Evolutionary conservation across 1,140 invertebrate genomes (phyloP).

Genomic region (Drosophila leontia): DNA sequence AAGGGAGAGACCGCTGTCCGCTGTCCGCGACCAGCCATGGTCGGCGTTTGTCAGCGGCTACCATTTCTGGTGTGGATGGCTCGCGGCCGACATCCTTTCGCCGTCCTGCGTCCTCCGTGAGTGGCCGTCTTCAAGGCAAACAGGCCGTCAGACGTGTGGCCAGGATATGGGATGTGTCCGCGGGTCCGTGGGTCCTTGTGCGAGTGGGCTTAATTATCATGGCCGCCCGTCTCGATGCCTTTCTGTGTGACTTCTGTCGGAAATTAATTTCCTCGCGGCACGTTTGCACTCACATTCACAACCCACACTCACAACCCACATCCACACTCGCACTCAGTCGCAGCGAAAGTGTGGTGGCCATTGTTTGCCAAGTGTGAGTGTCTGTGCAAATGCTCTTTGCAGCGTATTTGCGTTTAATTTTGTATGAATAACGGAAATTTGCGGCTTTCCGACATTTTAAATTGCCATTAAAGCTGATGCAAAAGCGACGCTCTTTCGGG

Average conservation of each 20-base stretch:
- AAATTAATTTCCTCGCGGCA: conserved; percentile 79
- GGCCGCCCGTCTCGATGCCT: conserved; percentile 63
- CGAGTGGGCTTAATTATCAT: conserved; percentile 73
- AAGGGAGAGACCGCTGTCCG: conserved; percentile 6
- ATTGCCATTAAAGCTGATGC: conserved; percentile 72
- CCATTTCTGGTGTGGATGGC: conserved; percentile 41
- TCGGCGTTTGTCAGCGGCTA: conserved; percentile 38
- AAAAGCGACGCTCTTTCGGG: conserved; percentile 15
- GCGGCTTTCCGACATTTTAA: conserved; percentile 81
- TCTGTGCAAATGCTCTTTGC: conserved; percentile 46
- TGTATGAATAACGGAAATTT: conserved; percentile 81
- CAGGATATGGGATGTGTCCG: conserved; percentile 35
- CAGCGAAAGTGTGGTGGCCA: conserved; percentile 39
- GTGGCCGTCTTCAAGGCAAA: conserved; percentile 72
- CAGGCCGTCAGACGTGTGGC: conserved; percentile 40
- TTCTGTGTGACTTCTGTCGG: conserved; percentile 82
- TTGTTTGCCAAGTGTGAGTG: conserved; percentile 46
- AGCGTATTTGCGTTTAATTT: conserved; percentile 77
- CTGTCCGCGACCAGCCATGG: neutral
- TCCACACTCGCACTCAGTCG: neutral
- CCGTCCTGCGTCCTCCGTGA: conserved; percentile 1
- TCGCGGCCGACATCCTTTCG: conserved; percentile 62
- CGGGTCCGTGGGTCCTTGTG: conserved; percentile 16
- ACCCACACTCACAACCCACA: conserved; percentile 5
- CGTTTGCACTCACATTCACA: conserved; percentile 30